These are phyloP conservation scores for Zosterops pallidus DNA, from an alignment of 2,113 vertebrate species.

Conservation along the genomic window DNA sequence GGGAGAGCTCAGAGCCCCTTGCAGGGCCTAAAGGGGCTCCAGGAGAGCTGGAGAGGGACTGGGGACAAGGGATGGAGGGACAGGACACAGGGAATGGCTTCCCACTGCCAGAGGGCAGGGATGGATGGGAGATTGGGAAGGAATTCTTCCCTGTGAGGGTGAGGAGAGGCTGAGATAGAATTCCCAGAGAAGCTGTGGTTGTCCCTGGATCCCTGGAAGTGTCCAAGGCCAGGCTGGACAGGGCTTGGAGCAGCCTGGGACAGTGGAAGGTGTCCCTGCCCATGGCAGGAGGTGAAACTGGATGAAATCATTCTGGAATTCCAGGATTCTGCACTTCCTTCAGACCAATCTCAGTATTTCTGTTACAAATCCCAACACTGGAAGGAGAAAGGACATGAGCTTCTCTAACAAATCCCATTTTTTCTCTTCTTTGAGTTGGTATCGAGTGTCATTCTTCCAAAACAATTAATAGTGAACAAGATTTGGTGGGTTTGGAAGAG, in stretches of 20 bases:
- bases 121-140: not conserved
- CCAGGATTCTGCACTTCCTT: not conserved
- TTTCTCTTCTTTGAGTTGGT: not conserved
- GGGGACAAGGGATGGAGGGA: not conserved
- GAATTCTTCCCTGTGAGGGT: rapidly evolving
- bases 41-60: not conserved
- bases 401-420: not conserved
- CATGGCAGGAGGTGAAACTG: rapidly evolving
- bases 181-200: not conserved
- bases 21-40: not conserved
- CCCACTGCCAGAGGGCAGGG: not conserved
- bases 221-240: rapidly evolving
- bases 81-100: not conserved
- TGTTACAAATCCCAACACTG: not conserved
- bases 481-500: not conserved
- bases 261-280: not conserved
- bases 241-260: not conserved
- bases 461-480: not conserved
- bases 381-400: not conserved
- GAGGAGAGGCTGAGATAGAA: not conserved
- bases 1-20: not conserved
- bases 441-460: not conserved
- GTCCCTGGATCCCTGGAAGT: not conserved
- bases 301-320: not conserved
- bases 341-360: not conserved